Base-by-base conservation (phyloP, 2,888 invertebrate species). In the Molanna angustata region DNA sequence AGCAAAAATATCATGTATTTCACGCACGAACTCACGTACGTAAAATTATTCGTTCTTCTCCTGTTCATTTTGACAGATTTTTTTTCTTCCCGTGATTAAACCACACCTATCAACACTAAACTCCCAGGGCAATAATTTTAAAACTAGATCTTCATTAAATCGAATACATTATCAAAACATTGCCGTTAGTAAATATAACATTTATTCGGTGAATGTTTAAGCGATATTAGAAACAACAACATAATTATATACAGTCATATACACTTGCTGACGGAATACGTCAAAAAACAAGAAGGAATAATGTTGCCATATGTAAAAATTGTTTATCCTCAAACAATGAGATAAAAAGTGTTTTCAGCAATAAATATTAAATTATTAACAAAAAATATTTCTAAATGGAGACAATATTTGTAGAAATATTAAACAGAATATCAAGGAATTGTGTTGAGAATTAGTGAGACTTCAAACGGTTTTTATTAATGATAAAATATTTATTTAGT, bases 1-100 rank as follows among this genome's bases (percentile, higher is more conserved):
- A 92, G 79, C 65, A 91, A 79, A 73, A 93, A 93, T 71, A 94
- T 88, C 75, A 90, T 84, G 70, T 93, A 94, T 73, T 93, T 94
- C 44, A 92, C 88, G 72, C 89, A 90, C 43, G 90, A 86, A 70
- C 89, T 90, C 64, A 92, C 89, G 67, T 88, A 88, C 2, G 88
- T 88, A 66, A 86, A 87, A 71, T 86, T 85, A 63, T 84, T 78
- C 63, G 79, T 82, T 63, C 85, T 76, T 60, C 84, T 78, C 45
- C 83, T 76, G 65, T 83, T 80, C 80, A 80, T 80, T 66, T 72
- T 77, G 55, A 35, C 41, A 49, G 52, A 52, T 43, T 17, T 37
- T 6, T 37, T 6, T 37, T 27, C n/a, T n/a, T n/a, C n/a, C n/a
- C n/a, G n/a, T n/a, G n/a, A n/a, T 6, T 37, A 18, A 18, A 37